Conservation (phyloP, 2,797 vertebrate genomes). For the Leptodactylus fallax region DNA sequence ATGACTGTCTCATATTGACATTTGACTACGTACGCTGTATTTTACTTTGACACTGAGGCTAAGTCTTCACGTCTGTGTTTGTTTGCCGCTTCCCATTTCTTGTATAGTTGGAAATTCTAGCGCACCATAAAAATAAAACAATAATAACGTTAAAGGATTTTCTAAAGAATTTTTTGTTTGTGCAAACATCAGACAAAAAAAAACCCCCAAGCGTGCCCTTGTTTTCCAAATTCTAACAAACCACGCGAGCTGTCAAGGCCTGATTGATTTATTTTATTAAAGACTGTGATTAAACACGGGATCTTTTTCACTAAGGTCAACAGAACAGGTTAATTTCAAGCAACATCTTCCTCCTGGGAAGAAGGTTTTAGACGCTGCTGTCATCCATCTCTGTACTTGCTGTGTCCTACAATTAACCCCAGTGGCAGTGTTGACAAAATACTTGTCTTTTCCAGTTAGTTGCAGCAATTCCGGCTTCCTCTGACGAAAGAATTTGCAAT, state of each 20-base stretch:
- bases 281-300: conserved; percentile 51
- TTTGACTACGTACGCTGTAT: conserved; percentile 18
- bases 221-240: conserved; percentile 13
- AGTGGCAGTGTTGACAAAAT: conserved; percentile 50
- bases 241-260: conserved; percentile 30
- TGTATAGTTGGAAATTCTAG: not conserved
- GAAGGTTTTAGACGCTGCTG: conserved; percentile 51
- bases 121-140: not conserved
- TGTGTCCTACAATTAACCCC: conserved; percentile 50
- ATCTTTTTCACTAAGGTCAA: conserved; percentile 43
- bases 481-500: not conserved
- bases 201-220: not conserved
- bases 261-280: conserved; percentile 57
- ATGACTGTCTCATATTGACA: conserved; percentile 5
- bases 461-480: not conserved
- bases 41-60: conserved; percentile 20
- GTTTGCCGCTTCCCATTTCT: not conserved
- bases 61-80: conserved; percentile 24
- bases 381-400: conserved; percentile 52
- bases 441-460: conserved; percentile 53
- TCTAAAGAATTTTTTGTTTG: not conserved
- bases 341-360: conserved; percentile 48
- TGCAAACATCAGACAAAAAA: not conserved
- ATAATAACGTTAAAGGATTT: not conserved
- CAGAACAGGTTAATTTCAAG: conserved; percentile 58